These are phyloP conservation scores for Colinus virginianus DNA, from an alignment of 2,113 vertebrate genomes.

Conservation along the genomic window DNA sequence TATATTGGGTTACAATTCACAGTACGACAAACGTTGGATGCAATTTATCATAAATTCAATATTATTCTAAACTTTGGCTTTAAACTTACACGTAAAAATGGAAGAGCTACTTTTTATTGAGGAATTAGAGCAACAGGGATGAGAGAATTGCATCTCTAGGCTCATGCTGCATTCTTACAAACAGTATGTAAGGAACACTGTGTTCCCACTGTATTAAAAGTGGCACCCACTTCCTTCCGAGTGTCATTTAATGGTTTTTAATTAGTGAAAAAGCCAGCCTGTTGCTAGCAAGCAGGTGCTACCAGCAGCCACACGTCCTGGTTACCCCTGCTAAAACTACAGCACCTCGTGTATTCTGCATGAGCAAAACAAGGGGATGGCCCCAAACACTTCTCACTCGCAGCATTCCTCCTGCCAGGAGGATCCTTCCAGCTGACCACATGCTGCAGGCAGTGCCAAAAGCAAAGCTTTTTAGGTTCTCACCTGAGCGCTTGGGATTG, in stretches of 20 bases:
- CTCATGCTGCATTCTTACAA: background rate
- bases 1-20: background rate
- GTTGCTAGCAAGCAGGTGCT: background rate
- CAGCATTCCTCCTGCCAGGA: constrained; percentile 46
- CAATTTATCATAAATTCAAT: background rate
- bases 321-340: background rate
- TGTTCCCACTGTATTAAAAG: background rate
- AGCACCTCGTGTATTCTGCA: background rate
- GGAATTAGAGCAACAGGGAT: background rate
- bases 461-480: constrained; percentile 9
- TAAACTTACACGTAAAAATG: background rate
- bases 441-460: background rate
- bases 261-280: background rate
- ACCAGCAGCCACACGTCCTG: background rate
- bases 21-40: background rate
- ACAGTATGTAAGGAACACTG: background rate
- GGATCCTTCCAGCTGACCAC: background rate
- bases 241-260: background rate
- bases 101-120: background rate
- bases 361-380: background rate
- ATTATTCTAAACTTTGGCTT: background rate
- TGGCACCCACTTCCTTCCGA: background rate
- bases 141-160: background rate
- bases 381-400: constrained; percentile 69
- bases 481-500: constrained; percentile 81